These are phyloP conservation scores for Saiga tatarica DNA, from an alignment of 2,113 vertebrate species.

Conservation along the genomic window DNA sequence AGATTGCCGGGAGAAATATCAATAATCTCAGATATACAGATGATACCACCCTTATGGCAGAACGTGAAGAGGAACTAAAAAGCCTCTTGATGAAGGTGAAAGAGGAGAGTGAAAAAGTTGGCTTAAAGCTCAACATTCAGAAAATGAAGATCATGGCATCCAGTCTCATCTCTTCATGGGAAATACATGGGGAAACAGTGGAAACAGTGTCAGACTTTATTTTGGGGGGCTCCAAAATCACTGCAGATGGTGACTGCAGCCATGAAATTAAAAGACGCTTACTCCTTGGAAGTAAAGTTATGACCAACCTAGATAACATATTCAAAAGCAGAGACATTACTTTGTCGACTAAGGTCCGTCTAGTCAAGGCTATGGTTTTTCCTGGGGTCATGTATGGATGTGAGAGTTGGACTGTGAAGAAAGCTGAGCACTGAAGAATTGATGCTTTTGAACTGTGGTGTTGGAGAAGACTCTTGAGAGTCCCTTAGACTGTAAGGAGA, in stretches of 20 bases:
- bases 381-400: not conserved
- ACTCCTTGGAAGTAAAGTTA: not conserved
- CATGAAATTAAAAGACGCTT: not conserved
- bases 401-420: not conserved
- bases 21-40: not conserved
- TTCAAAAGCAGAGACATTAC: not conserved
- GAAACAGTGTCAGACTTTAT: not conserved
- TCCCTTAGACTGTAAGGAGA: not conserved
- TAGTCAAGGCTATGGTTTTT: not conserved
- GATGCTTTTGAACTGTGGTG: not conserved
- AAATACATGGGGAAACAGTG: not conserved
- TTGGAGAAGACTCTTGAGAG: not conserved
- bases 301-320: not conserved
- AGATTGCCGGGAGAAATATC: not conserved
- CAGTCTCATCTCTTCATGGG: not conserved
- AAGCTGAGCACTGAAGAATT: fast-evolving
- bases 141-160: not conserved
- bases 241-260: not conserved
- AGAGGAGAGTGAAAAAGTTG: not conserved
- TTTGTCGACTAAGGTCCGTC: not conserved
- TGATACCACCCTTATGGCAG: not conserved
- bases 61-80: not conserved
- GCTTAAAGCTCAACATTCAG: not conserved
- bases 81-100: not conserved
- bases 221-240: not conserved